These are phyloP conservation scores for Microctenopoma steveboyesi DNA, from an alignment of 2,797 vertebrate species.

Conservation along the genomic window DNA sequence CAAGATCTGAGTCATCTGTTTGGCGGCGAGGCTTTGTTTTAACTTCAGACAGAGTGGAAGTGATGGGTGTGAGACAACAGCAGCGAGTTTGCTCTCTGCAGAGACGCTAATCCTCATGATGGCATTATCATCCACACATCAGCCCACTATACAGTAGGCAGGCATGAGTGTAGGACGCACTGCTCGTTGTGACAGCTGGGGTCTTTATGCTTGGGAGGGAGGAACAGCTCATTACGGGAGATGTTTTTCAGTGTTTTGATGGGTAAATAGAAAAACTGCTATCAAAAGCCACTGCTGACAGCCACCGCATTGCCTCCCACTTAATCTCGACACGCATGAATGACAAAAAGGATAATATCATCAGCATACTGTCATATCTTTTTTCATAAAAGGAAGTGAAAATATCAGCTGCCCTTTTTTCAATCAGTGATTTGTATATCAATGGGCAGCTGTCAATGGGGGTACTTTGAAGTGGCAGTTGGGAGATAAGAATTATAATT, in stretches of 20 bases:
- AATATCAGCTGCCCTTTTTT: slow-evolving; percentile 54
- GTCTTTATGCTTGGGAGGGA: slow-evolving; percentile 68
- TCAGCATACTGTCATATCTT: slow-evolving; percentile 60
- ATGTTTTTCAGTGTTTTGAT: slow-evolving; percentile 74
- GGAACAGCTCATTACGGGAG: slow-evolving; percentile 73
- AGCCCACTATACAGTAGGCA: slow-evolving; percentile 63
- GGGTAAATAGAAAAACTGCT: slow-evolving; percentile 73
- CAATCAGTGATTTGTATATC: slow-evolving; percentile 73
- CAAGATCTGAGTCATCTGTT: slow-evolving; percentile 67
- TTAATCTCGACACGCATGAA: slow-evolving; percentile 74
- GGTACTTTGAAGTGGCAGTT: slow-evolving; percentile 59
- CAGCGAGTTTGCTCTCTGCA: slow-evolving; percentile 51
- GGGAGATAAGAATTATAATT: slow-evolving; percentile 71
- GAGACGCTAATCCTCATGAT: slow-evolving; percentile 72
- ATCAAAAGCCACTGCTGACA: slow-evolving; percentile 70
- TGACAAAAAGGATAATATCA: slow-evolving; percentile 71
- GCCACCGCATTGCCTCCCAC: slow-evolving; percentile 58
- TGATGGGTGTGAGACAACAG: slow-evolving; percentile 66
- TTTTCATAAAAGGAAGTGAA: slow-evolving; percentile 47
- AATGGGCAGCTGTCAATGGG: slow-evolving; percentile 65
- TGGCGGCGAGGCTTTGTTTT: slow-evolving; percentile 60
- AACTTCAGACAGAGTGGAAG: slow-evolving; percentile 66
- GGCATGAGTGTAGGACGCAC: slow-evolving; percentile 51
- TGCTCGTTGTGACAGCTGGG: slow-evolving; percentile 67
- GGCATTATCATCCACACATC: slow-evolving; percentile 74